Conservation (phyloP, 64 coral and sea anemone species). For the Cladopsammia gracilis region DNA sequence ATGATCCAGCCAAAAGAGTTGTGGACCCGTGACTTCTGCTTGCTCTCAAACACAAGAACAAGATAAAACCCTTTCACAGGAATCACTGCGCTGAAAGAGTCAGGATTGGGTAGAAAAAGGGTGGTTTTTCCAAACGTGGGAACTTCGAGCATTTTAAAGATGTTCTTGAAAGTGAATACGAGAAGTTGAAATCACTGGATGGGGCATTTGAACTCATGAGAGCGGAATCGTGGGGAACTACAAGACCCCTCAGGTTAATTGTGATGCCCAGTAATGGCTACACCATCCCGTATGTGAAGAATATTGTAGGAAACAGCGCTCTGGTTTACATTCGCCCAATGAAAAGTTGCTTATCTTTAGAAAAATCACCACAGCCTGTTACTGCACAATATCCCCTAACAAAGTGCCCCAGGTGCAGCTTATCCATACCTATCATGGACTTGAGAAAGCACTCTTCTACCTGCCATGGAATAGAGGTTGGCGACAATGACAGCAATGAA, state of each 20-base stretch:
- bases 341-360: slow-evolving; percentile 34
- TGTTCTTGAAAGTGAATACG: slow-evolving; percentile 58
- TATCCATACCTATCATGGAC: slow-evolving; percentile 48
- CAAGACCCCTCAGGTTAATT: slow-evolving; percentile 44
- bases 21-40: slow-evolving; percentile 62
- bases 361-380: slow-evolving; percentile 37
- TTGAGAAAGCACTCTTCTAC: slow-evolving; percentile 58
- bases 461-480: slow-evolving; percentile 33
- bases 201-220: slow-evolving; percentile 70
- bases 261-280: slow-evolving; percentile 38
- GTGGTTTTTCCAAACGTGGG: slow-evolving; percentile 61
- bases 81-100: background rate
- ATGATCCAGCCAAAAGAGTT: slow-evolving; percentile 46
- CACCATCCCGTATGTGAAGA: slow-evolving; percentile 28
- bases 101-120: slow-evolving; percentile 38
- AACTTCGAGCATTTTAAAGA: slow-evolving; percentile 58
- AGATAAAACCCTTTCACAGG: slow-evolving; percentile 46
- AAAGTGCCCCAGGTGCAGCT: slow-evolving; percentile 61
- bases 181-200: slow-evolving; percentile 71
- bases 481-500: slow-evolving; percentile 11
- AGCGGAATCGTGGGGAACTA: slow-evolving; percentile 61
- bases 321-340: slow-evolving; percentile 45
- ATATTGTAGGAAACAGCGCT: slow-evolving; percentile 17
- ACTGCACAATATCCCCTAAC: slow-evolving; percentile 14
- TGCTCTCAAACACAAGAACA: slow-evolving; percentile 50